A percentile compares a stretch with the other conserved stretches of the same genome.
Evolutionary conservation across 2,888 invertebrate genomes (phyloP).

Genomic region (Lithosia quadra): DNA sequence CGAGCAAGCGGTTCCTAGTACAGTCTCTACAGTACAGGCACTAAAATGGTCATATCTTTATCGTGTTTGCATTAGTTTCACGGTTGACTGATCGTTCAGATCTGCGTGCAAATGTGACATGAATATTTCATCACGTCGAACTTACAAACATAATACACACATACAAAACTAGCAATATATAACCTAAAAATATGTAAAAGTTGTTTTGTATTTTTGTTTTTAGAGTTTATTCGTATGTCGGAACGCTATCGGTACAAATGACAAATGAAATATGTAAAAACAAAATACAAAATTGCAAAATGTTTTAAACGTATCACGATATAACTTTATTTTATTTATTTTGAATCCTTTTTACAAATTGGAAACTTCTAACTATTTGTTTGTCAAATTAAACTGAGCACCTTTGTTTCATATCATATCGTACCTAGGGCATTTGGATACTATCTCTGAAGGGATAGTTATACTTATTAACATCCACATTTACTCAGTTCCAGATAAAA

Average conservation of each 20-base stretch:
- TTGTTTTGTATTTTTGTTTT: conserved; percentile 28
- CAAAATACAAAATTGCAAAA: conserved; percentile 5
- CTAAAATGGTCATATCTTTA: conserved; percentile 80
- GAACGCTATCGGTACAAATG: conserved; percentile 37
- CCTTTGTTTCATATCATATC: background rate
- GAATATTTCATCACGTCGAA: conserved; percentile 76
- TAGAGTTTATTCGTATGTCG: conserved; percentile 29
- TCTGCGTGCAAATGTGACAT: conserved; percentile 80
- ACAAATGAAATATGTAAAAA: conserved; percentile 18
- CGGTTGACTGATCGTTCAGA: conserved; percentile 76
- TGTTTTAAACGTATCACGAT: background rate
- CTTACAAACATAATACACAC: conserved; percentile 68
- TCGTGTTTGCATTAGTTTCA: conserved; percentile 83
- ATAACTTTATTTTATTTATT: background rate
- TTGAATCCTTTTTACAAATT: background rate
- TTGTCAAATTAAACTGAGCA: background rate
- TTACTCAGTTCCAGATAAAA: background rate
- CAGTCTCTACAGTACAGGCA: conserved; percentile 63
- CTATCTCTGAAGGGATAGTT: no score
- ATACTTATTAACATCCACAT: background rate
- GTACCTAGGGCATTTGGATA: no score
- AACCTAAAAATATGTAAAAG: conserved; percentile 38
- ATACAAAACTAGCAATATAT: conserved; percentile 37
- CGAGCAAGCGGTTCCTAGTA: conserved; percentile 51
- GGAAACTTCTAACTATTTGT: background rate